phyloP scores from a whole-genome alignment of 2,888 invertebrate genomes.

The Trichogramma dendrolimi region DNA sequence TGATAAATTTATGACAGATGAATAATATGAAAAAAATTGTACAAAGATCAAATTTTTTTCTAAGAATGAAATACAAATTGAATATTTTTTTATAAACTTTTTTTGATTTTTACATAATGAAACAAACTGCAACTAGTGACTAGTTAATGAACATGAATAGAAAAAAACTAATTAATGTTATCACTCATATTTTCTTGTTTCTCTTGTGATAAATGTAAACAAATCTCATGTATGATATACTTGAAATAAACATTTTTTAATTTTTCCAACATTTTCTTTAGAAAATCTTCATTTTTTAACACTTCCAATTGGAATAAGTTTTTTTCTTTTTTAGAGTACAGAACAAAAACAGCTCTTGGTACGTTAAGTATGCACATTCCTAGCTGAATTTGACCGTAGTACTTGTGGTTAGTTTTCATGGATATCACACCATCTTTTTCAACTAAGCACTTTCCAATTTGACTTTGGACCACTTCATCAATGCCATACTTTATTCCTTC shows the following conservation, averaged over 20 bases:
- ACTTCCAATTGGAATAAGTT: not conserved
- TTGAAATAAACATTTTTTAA: not conserved
- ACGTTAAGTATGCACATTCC: not conserved
- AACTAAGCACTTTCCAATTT: not conserved
- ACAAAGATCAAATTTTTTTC: too few relatives aligned
- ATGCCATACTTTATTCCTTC: too few relatives aligned
- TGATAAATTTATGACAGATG: too few relatives aligned
- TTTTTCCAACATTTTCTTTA: not conserved
- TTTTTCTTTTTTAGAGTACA: not conserved
- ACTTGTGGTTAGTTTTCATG: not conserved
- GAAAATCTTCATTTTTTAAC: not conserved
- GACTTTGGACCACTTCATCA: too few relatives aligned
- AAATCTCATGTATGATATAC: not conserved
- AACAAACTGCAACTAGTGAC: constrained; percentile 25
- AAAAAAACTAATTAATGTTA: not conserved
- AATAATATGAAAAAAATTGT: too few relatives aligned
- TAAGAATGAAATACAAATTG: too few relatives aligned
- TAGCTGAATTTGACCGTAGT: not conserved
- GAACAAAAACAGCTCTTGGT: not conserved
- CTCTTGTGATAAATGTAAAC: too few relatives aligned
- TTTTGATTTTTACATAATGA: constrained; percentile 22
- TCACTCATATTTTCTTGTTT: not conserved
- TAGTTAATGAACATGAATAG: not conserved
- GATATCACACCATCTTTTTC: not conserved
- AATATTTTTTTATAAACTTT: too few relatives aligned